Evolutionary conservation across 2,113 vertebrate genomes (phyloP), one percentile per base, ranked within the genome.

Genomic region (Mungos mungo): DNA sequence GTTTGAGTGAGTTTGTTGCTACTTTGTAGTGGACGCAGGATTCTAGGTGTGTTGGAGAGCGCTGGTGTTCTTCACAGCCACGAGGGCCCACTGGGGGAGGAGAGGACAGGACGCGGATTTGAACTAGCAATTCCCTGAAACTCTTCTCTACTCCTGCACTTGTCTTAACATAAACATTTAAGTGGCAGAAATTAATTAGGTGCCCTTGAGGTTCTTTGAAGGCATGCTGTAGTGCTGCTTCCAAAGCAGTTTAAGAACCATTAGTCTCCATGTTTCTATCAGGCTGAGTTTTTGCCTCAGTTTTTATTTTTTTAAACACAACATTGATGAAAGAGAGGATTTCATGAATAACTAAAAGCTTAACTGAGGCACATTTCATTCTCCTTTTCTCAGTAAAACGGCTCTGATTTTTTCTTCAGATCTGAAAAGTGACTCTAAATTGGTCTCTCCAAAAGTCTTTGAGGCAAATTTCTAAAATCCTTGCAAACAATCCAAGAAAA

Each of bases 361-460:
- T 74, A 54, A 16, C 41, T 33, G 41, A 38, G 21, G 27, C n/a
- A 76, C 69, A 88, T 80, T 81, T 89, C 9, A 9, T 35, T 65
- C 94, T 92, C 15, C 10, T 94, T 90, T 88, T 79, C 35, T 93
- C 50, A 18, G 7, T 82, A 85, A 95, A 96, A 80, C 27, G 15
- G 5, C 54, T 88, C 57, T 50, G 3, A 74, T 54, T 83, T 50
- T 83, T 77, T 10, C 16, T 60, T 57, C 23, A 91, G 54, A 27
- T 82, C 88, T 85, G 35, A 38, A 95, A 92, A 83, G 50, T 1
- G 4, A 77, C 60, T 91, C 54, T 60, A 87, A 57, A 76, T 77
- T 5, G 29, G 77, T 12, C 10, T 16, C 41, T 93, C 29, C 27
- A 93, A 95, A 93, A 65, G 87, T 90, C 41, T 90, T 21, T 38